A percentile compares a stretch with the other conserved stretches of the same genome.
phyloP scores from a whole-genome alignment of 2,797 vertebrate genomes.

The Acanthurus lineatus region DNA sequence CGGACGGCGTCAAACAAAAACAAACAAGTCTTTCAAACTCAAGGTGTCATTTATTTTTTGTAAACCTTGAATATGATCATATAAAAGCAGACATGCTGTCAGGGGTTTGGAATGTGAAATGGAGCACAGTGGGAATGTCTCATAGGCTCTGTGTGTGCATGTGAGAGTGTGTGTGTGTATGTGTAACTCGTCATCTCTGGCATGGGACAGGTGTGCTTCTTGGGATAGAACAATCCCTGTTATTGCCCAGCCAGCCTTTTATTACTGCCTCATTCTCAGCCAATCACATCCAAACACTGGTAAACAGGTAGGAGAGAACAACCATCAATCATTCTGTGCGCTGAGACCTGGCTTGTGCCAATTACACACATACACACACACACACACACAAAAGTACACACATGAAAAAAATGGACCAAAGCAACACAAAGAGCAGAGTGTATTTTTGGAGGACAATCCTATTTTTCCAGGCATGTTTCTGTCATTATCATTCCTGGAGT shows the following conservation, averaged over 20 bases:
- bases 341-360: conserved; percentile 39
- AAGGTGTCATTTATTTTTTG: conserved; percentile 70
- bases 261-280: conserved; percentile 45
- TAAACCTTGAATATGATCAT: conserved; percentile 78
- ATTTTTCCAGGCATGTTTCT: conserved; percentile 88
- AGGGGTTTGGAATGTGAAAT: conserved; percentile 85
- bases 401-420: conserved; percentile 25
- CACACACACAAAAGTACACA: conserved; percentile 37
- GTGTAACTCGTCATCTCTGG: conserved; percentile 66
- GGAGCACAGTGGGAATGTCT: conserved; percentile 83
- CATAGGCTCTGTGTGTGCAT: conserved; percentile 54
- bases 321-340: conserved; percentile 65
- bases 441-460: conserved; percentile 78
- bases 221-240: conserved; percentile 65
- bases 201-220: conserved; percentile 82
- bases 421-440: conserved; percentile 74
- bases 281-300: conserved; percentile 53
- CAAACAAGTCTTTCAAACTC: conserved; percentile 63
- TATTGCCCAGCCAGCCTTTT: conserved; percentile 60
- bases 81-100: conserved; percentile 85
- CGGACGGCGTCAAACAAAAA: conserved; percentile 57
- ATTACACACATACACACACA: conserved; percentile 38
- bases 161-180: conserved; percentile 43
- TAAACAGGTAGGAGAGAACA: conserved; percentile 74
- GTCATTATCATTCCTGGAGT: conserved; percentile 89